Evolutionary conservation across 2,113 vertebrate genomes (phyloP), one percentile per base, ranked within the genome.

Genomic region (Ophiodon elongatus): DNA sequence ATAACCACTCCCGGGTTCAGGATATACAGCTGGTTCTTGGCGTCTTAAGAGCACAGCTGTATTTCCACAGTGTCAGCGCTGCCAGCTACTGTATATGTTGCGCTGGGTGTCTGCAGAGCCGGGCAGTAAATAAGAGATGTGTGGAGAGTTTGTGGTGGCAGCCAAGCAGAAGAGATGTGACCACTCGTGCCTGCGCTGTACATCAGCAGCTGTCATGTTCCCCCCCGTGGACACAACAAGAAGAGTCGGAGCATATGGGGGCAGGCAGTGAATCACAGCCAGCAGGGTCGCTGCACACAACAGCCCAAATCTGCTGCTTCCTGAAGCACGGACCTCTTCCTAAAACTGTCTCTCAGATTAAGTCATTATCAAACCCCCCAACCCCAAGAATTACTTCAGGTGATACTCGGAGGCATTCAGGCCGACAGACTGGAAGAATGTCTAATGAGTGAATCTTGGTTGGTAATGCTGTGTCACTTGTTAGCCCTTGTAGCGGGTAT

Each of bases 121-220:
- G 57, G 31, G 84, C 80, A 25, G 84, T 85, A 90, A 88, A 90
- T 87, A 93, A 86, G 52, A 73, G 83, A 82, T 72, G 83, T 56
- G 87, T 19, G 6, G 66, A 82, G 87, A 76, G 84, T 84, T 90
- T 89, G 91, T 60, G 73, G 74, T 88, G 29, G 82, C 84, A 89
- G 74, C 87, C 77, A 50, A 86, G 88, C 86, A 67, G 85, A 85
- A 79, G 77, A 67, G 84, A 80, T 56, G 78, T 52, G 85, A 75
- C 69, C 79, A 25, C 80, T 88, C 60, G 75, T 81, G 88, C 84
- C n/a, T 85, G 73, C 11, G 6, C 79, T 85, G 83, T 88, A 83
- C 84, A 86, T 91, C 89, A 90, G 81, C 88, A 86, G 86, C 93
- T 91, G 93, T 91, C 92, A 87, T 86, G 83, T 88, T 65, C 73